Evolutionary conservation across 2,888 invertebrate genomes (phyloP).

Genomic region (Apocheima hispidaria): DNA sequence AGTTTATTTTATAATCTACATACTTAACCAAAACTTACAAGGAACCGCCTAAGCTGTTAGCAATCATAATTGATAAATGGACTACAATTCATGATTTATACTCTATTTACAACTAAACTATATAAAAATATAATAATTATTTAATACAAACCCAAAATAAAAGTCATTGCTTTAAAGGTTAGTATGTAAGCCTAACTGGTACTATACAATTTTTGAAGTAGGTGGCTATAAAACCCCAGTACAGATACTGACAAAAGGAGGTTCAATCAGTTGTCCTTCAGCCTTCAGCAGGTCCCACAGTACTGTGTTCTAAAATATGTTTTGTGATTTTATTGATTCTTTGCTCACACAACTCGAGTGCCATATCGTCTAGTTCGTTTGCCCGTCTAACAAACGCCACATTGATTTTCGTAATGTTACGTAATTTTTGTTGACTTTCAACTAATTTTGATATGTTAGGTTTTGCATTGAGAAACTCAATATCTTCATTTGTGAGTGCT

Average conservation of each 20-base stretch:
- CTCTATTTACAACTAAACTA: slow-evolving; percentile 42
- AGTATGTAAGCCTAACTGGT: background rate
- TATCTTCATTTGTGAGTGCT: slow-evolving; percentile 74
- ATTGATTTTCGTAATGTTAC: slow-evolving; percentile 65
- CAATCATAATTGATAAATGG: too few species aligned
- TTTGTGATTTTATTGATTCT: slow-evolving; percentile 67
- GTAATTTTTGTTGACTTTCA: slow-evolving; percentile 69
- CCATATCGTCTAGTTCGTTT: slow-evolving; percentile 65
- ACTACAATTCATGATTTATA: too few species aligned
- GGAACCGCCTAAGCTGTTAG: too few species aligned
- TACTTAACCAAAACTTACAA: too few species aligned
- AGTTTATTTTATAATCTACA: too few species aligned
- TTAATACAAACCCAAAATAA: background rate
- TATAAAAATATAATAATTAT: background rate
- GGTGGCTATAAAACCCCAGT: background rate
- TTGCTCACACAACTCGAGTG: slow-evolving; percentile 64
- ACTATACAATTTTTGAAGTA: slow-evolving; percentile 5
- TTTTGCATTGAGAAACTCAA: slow-evolving; percentile 74
- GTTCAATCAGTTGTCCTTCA: slow-evolving; percentile 3
- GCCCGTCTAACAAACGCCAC: slow-evolving; percentile 60
- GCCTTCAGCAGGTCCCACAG: slow-evolving; percentile 51
- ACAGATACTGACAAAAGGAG: slow-evolving; percentile 2
- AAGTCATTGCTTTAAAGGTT: slow-evolving; percentile 1
- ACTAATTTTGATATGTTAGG: slow-evolving; percentile 70
- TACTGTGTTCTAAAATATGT: slow-evolving; percentile 74